Base-by-base conservation (phyloP, 2,888 invertebrate genomes). In the Salticus scenicus region DNA sequence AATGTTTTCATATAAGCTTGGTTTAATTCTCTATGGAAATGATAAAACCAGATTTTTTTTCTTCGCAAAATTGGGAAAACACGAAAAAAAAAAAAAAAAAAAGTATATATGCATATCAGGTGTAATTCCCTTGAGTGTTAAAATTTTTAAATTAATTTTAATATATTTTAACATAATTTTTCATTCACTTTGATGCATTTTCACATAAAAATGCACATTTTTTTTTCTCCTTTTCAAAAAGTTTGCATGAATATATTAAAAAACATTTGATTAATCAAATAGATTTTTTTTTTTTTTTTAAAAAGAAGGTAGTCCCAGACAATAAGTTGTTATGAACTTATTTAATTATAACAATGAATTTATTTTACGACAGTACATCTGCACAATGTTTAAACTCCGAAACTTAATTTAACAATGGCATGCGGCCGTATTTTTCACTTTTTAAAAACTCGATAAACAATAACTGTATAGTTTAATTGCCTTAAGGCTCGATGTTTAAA, bases 341-440 rank as follows among this genome's bases (percentile, higher is more conserved):
- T 66, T 66, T 66, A 66, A 66, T 66, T 66, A 66, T 66, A 66
- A 66, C 31, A 66, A 66, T 66, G 66, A 30, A 1, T 7, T 1
- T 31, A 10, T 66, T 66, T 31, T 30, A 30, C 66, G 0, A 17
- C 30, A 14, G 12, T 66, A 20, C n/a, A 1, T 31, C 66, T 31
- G 31, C 66, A 31, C 66, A 31, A 66, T 66, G 66, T 66, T 66
- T 66, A 66, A 66, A 66, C 66, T 66, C n/a, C 30, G 66, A n/a
- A 66, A 66, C 24, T 31, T 30, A 66, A 30, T n/a, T 66, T 31
- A 66, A 66, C 66, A 66, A 66, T 66, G 10, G n/a, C 7, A 66
- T 66, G 66, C 66, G 31, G 66, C 30, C 1, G 31, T 31, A 31
- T 30, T 14, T 66, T 31, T 66, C 17, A 5, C 30, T 31, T 31